phyloP scores from a whole-genome alignment of 2,113 vertebrate genomes.

The Pterocles orientalis region DNA sequence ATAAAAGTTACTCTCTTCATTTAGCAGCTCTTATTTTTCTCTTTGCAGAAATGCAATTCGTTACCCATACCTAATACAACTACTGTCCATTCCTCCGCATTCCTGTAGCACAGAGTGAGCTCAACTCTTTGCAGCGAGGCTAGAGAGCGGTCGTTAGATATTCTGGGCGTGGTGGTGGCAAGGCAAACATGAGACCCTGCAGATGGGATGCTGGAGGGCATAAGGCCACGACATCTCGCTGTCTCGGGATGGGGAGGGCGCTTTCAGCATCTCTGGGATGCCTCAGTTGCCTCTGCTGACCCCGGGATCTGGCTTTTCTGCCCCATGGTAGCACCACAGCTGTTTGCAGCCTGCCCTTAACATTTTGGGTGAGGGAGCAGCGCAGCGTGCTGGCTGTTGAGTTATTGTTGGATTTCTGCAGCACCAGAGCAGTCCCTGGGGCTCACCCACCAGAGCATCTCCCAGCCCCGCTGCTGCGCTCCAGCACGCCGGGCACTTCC shows the following conservation, averaged over 20 bases:
- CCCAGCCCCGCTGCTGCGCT: accelerated
- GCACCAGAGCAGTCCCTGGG: accelerated
- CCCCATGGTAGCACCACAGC: background rate
- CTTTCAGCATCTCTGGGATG: too few relatives aligned
- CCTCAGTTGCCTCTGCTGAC: background rate
- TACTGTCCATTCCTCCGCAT: background rate
- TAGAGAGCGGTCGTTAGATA: background rate
- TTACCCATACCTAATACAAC: background rate
- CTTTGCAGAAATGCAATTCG: background rate
- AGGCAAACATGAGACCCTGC: background rate
- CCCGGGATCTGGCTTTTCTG: background rate
- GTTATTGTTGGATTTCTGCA: background rate
- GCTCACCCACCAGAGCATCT: accelerated
- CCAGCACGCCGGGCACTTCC: accelerated
- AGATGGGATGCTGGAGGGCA: background rate
- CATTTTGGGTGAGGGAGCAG: background rate
- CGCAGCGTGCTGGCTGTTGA: accelerated
- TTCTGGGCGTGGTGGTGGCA: background rate
- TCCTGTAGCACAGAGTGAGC: background rate
- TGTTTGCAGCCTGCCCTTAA: background rate
- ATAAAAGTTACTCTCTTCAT: constrained; percentile 52
- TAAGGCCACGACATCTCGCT: background rate
- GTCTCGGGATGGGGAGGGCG: accelerated
- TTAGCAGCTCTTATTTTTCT: background rate
- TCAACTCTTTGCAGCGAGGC: background rate